These are phyloP conservation scores for Abrostola tripartita DNA, from an alignment of 2,888 invertebrate species.

Conservation along the genomic window DNA sequence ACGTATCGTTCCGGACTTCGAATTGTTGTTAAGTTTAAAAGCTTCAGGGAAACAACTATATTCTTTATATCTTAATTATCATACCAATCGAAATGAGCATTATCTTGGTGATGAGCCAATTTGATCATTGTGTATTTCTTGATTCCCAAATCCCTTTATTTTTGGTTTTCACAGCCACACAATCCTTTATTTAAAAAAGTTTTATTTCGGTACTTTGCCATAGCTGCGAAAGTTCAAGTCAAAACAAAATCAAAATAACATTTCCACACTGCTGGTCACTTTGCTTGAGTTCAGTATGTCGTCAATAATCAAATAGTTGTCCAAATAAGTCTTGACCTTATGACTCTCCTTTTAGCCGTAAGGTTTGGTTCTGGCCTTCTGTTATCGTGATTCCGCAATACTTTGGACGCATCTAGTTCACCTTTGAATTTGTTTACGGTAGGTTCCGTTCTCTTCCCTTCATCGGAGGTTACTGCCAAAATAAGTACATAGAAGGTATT, in stretches of 20 bases:
- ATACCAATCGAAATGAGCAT: too few relatives aligned
- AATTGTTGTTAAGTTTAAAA: too few relatives aligned
- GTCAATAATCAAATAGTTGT: not conserved
- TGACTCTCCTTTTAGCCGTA: conserved; percentile 11
- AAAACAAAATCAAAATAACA: too few relatives aligned
- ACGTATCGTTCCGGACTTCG: too few relatives aligned
- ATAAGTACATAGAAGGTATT: not conserved
- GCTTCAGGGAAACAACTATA: too few relatives aligned
- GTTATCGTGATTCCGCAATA: conserved; percentile 6
- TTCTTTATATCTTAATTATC: too few relatives aligned
- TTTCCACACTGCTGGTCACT: not conserved
- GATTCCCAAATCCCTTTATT: too few relatives aligned
- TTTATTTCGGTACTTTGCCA: not conserved
- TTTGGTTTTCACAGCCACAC: too few relatives aligned
- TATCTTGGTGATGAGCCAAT: too few relatives aligned
- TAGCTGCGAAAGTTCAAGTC: too few relatives aligned
- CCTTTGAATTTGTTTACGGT: conserved; percentile 36
- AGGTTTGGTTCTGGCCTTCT: conserved; percentile 30
- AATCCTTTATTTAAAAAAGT: too few relatives aligned
- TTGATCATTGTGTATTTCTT: too few relatives aligned
- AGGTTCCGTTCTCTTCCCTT: conserved; percentile 32
- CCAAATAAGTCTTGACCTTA: conserved; percentile 26
- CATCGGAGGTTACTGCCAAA: conserved; percentile 6
- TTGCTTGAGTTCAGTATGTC: not conserved
- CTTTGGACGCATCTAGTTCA: conserved; percentile 41